Conservation (phyloP, 2,113 vertebrate species). For the Varanus komodoensis region DNA sequence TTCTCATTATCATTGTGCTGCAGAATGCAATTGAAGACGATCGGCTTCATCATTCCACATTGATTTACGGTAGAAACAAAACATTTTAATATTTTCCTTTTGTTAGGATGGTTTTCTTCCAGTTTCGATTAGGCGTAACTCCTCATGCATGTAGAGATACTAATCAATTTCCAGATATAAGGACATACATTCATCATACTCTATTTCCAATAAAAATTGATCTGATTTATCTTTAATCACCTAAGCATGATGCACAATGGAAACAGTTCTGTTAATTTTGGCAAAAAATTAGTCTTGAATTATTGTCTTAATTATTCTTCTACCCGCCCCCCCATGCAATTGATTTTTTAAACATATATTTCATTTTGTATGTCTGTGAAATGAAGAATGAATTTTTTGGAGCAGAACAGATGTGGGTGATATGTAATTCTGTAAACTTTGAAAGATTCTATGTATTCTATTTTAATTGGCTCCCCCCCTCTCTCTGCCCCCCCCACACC, state of each 20-base stretch:
- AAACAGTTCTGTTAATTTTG: conserved; percentile 19
- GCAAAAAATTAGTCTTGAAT: neutral
- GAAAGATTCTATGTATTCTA: neutral
- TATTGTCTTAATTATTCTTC: conserved; percentile 14
- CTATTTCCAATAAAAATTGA: neutral
- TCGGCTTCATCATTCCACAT: conserved; percentile 28
- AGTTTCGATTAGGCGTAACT: conserved; percentile 2
- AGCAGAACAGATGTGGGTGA: neutral
- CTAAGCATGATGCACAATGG: accelerated
- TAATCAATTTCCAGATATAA: neutral
- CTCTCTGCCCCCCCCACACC: neutral
- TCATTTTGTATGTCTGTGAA: neutral
- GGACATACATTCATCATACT: neutral
- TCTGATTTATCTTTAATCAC: neutral
- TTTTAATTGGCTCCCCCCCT: neutral
- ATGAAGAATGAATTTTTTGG: neutral
- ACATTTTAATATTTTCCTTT: conserved; percentile 53
- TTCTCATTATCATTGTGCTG: conserved; percentile 58
- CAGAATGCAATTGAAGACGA: conserved; percentile 55
- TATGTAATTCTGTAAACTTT: neutral
- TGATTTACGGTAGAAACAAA: conserved; percentile 59
- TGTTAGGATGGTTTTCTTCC: conserved; percentile 32
- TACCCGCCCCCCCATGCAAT: conserved; percentile 1
- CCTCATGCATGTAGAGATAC: neutral
- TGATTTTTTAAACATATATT: conserved; percentile 17